These are phyloP conservation scores for Coturnix japonica DNA, from an alignment of 2,113 vertebrate species.

Conservation along the genomic window DNA sequence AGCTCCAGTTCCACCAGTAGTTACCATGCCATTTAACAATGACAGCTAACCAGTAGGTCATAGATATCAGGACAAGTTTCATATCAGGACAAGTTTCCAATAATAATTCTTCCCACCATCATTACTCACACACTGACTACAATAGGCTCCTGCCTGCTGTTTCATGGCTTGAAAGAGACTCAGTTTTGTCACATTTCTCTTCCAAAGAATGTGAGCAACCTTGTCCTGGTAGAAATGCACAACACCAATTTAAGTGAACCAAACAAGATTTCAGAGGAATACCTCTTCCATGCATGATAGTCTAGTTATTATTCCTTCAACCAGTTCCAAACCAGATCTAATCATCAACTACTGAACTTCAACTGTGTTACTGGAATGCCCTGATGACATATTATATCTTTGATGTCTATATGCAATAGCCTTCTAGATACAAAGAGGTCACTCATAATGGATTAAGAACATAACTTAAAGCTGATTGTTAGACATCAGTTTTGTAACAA, in stretches of 20 bases:
- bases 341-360: neutral
- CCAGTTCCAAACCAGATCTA: neutral
- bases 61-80: neutral
- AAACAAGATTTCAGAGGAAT: neutral
- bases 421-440: neutral
- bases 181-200: neutral
- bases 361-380: neutral
- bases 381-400: neutral
- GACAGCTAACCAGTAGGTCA: neutral
- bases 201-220: neutral
- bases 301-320: neutral
- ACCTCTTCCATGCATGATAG: neutral
- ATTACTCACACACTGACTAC: neutral
- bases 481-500: neutral
- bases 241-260: neutral
- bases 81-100: neutral
- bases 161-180: neutral
- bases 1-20: neutral
- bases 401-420: accelerated
- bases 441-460: neutral
- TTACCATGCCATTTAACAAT: neutral
- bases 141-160: neutral
- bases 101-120: neutral
- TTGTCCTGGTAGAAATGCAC: neutral
- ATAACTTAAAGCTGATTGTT: neutral